Base-by-base conservation (phyloP, 1,140 invertebrate genomes). In the Archivesica marissinica region DNA sequence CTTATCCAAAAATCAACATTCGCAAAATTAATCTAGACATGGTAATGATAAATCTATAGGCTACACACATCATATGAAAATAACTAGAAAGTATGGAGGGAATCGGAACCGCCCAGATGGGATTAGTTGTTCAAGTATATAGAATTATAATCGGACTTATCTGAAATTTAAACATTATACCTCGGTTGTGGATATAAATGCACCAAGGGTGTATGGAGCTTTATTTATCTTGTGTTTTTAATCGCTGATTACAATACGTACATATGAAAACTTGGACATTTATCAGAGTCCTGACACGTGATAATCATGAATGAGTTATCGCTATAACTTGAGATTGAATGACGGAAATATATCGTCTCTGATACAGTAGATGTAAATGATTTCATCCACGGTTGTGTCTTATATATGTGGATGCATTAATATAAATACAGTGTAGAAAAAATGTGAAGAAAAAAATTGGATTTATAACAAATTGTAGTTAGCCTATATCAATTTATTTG, bases 31-130 rank as follows among this genome's bases (percentile, higher is more conserved):
- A 50, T 64, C 39, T 52, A 33, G 38, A 68, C 64, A 52, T 50
- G 28, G 50, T 81, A 81, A n/a, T n/a, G n/a, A n/a, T n/a, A n/a
- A n/a, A 81, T 70, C 61, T 23, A 2, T 0, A 25, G 47, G 79
- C 70, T 81, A 54, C 56, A 68, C 52, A 39, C 52, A 33, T 72
- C 47, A 81, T 81, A n/a, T 81, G 79, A 33, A 47, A 70, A 72
- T 81, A 81, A 79, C 28, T 54, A 30, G 33, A 72, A 54, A 23
- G 44, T 35, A 15, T 35, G 35, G 6, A 17, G 7, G 15, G 25
- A n/a, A 39, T 30, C 47, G 17, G 25, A 66, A 79, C 66, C 28
- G 59, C 47, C 47, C 11, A 7, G 20, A 30, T 50, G 13, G 59
- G 50, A 52, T 79, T 61, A 59, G 7, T 1, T 30, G 23, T 6